These are phyloP conservation scores for Pithys albifrons DNA, from an alignment of 2,113 vertebrate genomes.

Conservation along the genomic window DNA sequence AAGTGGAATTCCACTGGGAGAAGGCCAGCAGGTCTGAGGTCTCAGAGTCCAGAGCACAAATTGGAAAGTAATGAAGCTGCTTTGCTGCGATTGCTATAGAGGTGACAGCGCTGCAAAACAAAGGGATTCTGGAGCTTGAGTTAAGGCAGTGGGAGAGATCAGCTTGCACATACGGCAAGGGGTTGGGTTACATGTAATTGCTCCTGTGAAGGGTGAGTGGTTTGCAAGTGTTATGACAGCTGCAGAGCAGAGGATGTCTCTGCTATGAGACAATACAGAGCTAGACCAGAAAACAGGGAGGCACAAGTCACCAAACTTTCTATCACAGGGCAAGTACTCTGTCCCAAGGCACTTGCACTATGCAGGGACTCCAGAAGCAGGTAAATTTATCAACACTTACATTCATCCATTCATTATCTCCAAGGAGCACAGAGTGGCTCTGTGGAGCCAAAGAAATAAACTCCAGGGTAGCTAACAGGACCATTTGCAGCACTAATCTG, in stretches of 20 bases:
- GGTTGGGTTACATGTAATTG: constrained; percentile 62
- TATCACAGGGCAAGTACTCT: not conserved
- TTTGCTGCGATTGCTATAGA: not conserved
- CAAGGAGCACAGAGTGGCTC: not conserved
- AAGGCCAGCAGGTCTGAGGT: not conserved
- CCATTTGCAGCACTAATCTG: not conserved
- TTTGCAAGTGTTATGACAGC: constrained; percentile 73
- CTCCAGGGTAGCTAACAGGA: not conserved
- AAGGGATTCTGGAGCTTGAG: constrained; percentile 27
- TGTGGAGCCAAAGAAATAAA: not conserved
- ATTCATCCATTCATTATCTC: not conserved
- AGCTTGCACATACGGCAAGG: constrained; percentile 21
- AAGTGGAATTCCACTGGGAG: not conserved
- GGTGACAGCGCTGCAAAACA: constrained; percentile 41
- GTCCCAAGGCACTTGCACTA: not conserved
- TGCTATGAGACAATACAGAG: constrained; percentile 43
- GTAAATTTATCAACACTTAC: not conserved
- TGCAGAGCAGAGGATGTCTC: constrained; percentile 61
- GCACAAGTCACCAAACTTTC: not conserved
- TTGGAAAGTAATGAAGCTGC: constrained; percentile 51
- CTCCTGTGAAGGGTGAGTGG: constrained; percentile 61
- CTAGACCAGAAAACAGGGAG: constrained; percentile 4
- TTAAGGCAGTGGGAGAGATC: constrained; percentile 39
- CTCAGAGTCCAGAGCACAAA: constrained; percentile 5
- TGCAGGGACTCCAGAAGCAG: not conserved